A percentile compares a stretch with the other conserved stretches of the same genome.
phyloP scores from a whole-genome alignment of 2,888 invertebrate species.

The Dasysyrphus albostriatus region DNA sequence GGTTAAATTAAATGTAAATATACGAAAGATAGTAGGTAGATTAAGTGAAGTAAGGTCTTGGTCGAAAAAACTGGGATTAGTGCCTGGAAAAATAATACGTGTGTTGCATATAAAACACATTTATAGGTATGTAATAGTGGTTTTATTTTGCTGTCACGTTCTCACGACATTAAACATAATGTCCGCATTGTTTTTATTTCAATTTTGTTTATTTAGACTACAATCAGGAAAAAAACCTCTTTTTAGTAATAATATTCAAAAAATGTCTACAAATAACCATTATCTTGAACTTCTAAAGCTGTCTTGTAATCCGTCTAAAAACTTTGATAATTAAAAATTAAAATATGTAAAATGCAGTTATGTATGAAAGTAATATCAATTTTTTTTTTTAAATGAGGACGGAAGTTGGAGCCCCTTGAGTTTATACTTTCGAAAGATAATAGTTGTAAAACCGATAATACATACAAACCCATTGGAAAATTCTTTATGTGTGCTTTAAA shows the following conservation, averaged over 20 bases:
- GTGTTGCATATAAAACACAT: not conserved
- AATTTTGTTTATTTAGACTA: not conserved
- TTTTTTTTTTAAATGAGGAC: too few relatives aligned
- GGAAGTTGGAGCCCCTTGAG: too few relatives aligned
- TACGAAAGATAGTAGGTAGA: not conserved
- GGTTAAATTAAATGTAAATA: conserved; percentile 6
- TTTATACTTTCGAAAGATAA: too few relatives aligned
- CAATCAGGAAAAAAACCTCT: not conserved
- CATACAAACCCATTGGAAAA: too few relatives aligned
- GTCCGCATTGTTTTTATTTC: not conserved
- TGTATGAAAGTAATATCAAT: too few relatives aligned
- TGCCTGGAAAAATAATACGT: not conserved
- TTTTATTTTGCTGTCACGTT: conserved; percentile 25
- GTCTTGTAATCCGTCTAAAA: too few relatives aligned
- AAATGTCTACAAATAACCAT: too few relatives aligned
- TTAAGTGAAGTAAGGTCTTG: not conserved
- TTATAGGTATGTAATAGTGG: not conserved
- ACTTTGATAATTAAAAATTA: too few relatives aligned
- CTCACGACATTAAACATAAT: not conserved
- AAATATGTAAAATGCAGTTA: too few relatives aligned
- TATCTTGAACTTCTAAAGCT: too few relatives aligned
- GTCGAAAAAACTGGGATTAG: conserved; percentile 11
- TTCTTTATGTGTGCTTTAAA: too few relatives aligned
- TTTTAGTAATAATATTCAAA: not conserved
- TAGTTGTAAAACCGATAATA: too few relatives aligned